Evolutionary conservation across 2,113 vertebrate genomes (phyloP).

Genomic region (Notothenia coriiceps): DNA sequence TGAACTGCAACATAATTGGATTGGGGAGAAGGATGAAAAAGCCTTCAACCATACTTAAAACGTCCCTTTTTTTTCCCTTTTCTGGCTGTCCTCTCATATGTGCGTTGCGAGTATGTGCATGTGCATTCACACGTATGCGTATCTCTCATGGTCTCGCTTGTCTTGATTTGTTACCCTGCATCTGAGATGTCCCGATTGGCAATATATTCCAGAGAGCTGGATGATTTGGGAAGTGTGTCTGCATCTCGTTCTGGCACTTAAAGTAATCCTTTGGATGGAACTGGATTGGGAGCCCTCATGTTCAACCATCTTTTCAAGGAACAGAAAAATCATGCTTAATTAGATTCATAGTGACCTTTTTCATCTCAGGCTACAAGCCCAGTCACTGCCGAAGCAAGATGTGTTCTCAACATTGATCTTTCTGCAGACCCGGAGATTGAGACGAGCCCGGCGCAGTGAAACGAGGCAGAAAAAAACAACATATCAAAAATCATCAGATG

Average conservation of each 20-base stretch:
- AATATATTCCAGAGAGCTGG: constrained; percentile 57
- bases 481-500: constrained; percentile 78
- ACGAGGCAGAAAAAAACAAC: constrained; percentile 77
- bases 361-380: constrained; percentile 73
- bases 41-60: constrained; percentile 80
- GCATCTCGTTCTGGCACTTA: constrained; percentile 66
- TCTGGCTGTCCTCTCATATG: constrained; percentile 35
- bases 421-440: constrained; percentile 67
- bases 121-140: constrained; percentile 37
- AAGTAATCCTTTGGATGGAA: constrained; percentile 65
- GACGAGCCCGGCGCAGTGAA: constrained; percentile 66
- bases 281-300: constrained; percentile 57
- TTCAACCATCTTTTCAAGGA: constrained; percentile 68
- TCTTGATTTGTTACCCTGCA: constrained; percentile 71
- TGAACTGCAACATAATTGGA: constrained; percentile 83
- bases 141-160: constrained; percentile 65
- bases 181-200: constrained; percentile 66
- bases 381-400: constrained; percentile 72
- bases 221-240: constrained; percentile 63
- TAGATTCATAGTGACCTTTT: constrained; percentile 82
- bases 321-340: constrained; percentile 81
- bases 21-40: constrained; percentile 80
- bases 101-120: constrained; percentile 25
- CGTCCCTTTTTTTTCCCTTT: constrained; percentile 37
- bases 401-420: constrained; percentile 82